Evolutionary conservation across 2,113 vertebrate species (phyloP).

Genomic region (Rhea americana): DNA sequence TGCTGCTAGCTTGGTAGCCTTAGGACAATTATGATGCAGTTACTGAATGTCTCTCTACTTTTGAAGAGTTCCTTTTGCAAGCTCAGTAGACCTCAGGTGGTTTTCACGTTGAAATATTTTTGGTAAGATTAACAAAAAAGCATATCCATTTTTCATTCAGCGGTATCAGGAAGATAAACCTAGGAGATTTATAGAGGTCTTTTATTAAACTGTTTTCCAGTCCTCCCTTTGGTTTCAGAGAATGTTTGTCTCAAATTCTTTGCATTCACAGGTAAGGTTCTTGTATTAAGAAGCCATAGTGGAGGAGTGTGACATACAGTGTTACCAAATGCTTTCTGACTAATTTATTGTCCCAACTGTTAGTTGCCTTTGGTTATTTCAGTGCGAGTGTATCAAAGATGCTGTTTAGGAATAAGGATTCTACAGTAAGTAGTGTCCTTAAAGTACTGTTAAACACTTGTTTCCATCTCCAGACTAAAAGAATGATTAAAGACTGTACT

Average conservation of each 20-base stretch:
- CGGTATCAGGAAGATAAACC: background rate
- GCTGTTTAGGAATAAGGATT: background rate
- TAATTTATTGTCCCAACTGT: slow-evolving; percentile 1
- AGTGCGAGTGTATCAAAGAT: background rate
- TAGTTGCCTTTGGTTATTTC: background rate
- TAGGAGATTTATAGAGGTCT: background rate
- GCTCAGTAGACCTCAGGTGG: background rate
- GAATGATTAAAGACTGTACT: background rate
- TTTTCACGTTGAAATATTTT: background rate
- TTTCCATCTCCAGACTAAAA: background rate
- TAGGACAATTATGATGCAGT: background rate
- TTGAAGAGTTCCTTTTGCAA: background rate
- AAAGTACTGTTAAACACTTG: background rate
- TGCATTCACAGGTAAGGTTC: slow-evolving; percentile 6
- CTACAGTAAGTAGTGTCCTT: background rate
- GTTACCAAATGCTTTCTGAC: background rate
- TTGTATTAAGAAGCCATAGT: background rate
- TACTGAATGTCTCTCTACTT: background rate
- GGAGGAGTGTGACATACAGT: background rate
- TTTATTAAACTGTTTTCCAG: background rate
- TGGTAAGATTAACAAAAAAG: background rate
- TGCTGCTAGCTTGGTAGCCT: background rate
- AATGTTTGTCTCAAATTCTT: background rate
- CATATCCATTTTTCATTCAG: background rate
- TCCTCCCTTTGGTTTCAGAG: background rate